A percentile compares a stretch with the other conserved stretches of the same genome.
These are phyloP conservation scores for Ashinkailepas kermadecensis DNA, from an alignment of 2,888 invertebrate species.

Conservation along the genomic window DNA sequence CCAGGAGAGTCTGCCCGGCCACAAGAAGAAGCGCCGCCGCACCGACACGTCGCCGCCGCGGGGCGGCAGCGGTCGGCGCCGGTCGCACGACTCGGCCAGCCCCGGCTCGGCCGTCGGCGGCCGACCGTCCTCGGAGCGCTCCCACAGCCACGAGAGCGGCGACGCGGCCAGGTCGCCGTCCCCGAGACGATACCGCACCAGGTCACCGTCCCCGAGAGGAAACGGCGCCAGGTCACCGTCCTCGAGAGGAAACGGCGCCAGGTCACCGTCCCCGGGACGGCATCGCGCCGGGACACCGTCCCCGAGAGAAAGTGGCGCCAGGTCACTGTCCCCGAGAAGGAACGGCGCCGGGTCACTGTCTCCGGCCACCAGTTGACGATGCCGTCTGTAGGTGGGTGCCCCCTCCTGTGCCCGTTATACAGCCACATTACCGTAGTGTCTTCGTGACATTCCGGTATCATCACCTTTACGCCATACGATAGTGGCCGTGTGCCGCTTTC, in stretches of 20 bases:
- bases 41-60: background rate
- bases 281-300: background rate
- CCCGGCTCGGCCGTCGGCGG: background rate
- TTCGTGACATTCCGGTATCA: too few relatives aligned
- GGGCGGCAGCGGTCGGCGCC: background rate
- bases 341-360: too few relatives aligned
- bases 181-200: background rate
- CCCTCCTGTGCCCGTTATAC: background rate
- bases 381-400: background rate
- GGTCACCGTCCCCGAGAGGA: background rate
- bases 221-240: too few relatives aligned
- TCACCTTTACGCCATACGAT: too few relatives aligned
- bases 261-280: background rate
- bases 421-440: too few relatives aligned
- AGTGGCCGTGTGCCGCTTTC: too few relatives aligned
- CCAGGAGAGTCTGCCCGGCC: constrained; percentile 78
- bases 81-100: background rate
- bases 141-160: background rate
- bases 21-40: constrained; percentile 51
- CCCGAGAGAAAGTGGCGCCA: background rate
- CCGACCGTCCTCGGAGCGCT: background rate
- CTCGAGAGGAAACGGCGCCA: background rate
- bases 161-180: background rate
- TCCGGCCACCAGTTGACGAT: background rate
- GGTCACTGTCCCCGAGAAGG: too few relatives aligned